Conservation (phyloP, 2,888 invertebrate species). For the Idaea biselata region DNA sequence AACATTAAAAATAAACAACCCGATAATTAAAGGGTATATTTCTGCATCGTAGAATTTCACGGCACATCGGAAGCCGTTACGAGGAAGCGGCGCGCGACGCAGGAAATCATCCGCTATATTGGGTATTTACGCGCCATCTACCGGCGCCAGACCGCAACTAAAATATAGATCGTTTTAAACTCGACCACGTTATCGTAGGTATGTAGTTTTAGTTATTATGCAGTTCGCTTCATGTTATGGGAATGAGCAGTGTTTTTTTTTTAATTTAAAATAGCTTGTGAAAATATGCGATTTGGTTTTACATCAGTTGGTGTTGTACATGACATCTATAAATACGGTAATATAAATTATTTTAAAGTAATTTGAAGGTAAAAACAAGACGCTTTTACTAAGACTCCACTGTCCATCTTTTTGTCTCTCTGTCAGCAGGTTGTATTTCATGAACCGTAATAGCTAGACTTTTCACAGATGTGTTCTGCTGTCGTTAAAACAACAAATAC, state of each 20-base stretch:
- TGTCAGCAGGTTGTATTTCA: no score
- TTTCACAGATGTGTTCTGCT: no score
- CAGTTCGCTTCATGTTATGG: neutral
- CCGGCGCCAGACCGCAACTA: conserved; percentile 19
- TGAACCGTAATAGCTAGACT: no score
- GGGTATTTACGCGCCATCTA: conserved; percentile 43
- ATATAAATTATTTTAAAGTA: no score
- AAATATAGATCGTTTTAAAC: conserved; percentile 31
- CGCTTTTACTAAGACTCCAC: no score
- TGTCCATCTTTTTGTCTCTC: no score
- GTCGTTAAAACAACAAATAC: no score
- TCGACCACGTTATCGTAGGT: neutral
- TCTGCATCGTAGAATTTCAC: conserved; percentile 21
- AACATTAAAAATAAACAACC: conserved; percentile 20
- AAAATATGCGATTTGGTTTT: no score
- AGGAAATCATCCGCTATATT: conserved; percentile 53
- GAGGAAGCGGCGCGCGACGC: conserved; percentile 44
- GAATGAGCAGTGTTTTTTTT: neutral
- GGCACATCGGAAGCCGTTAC: conserved; percentile 31
- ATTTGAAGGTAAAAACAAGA: no score
- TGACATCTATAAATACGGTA: no score
- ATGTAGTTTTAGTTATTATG: neutral
- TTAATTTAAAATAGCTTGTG: no score
- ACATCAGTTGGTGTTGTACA: no score
- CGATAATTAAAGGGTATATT: conserved; percentile 24